phyloP scores from a whole-genome alignment of 2,113 vertebrate species.

The Microtus richardsoni region DNA sequence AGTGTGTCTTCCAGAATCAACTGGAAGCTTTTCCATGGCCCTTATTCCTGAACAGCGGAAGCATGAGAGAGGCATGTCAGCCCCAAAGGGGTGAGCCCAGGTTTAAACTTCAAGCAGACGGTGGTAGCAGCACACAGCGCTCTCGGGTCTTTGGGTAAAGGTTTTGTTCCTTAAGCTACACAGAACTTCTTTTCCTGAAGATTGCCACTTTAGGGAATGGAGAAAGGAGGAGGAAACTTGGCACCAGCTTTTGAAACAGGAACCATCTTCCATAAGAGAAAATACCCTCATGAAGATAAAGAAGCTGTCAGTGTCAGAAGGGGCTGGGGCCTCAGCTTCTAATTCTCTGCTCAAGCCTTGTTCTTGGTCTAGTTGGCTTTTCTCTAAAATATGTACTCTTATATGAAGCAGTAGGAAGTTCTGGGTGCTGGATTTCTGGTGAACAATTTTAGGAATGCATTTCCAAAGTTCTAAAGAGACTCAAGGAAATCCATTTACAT shows the following conservation, averaged over 20 bases:
- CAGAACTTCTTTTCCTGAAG: neutral
- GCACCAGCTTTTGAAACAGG: slow-evolving; percentile 7
- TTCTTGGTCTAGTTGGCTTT: neutral
- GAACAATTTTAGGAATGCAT: neutral
- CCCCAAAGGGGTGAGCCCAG: neutral
- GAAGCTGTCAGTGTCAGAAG: neutral
- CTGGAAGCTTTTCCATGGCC: slow-evolving; percentile 21
- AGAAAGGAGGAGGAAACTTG: neutral
- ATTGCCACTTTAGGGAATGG: neutral
- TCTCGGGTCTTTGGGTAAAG: neutral
- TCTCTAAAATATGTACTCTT: neutral
- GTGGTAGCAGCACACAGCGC: neutral
- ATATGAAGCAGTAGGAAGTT: neutral
- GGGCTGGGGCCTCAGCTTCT: neutral
- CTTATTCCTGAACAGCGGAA: slow-evolving; percentile 18
- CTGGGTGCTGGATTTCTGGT: neutral
- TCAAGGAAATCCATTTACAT: neutral
- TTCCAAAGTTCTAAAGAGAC: neutral
- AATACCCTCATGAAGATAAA: neutral
- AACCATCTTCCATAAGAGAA: slow-evolving; percentile 7
- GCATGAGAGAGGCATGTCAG: neutral
- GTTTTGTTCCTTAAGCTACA: neutral
- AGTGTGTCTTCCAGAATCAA: neutral
- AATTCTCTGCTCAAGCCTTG: neutral
- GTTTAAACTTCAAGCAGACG: neutral